Percentiles rank a stretch among this genome's conserved stretches.
phyloP scores from a whole-genome alignment of 2,888 invertebrate species.

The Atethmia centrago region DNA sequence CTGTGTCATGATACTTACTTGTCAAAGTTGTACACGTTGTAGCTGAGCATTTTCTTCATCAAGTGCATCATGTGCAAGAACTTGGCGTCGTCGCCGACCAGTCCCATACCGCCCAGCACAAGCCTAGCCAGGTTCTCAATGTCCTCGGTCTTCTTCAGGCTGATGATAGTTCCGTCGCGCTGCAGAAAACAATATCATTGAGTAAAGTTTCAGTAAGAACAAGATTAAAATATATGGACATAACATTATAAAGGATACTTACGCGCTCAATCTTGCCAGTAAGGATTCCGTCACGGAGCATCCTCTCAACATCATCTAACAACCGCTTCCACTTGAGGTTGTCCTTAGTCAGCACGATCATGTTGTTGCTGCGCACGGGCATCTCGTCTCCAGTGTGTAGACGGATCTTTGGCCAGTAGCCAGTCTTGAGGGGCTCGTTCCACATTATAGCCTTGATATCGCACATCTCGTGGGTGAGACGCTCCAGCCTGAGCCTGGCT shows the following conservation, averaged over 20 bases:
- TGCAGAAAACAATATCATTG: slow-evolving; percentile 56
- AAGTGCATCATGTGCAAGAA: slow-evolving; percentile 84
- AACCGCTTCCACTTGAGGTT: slow-evolving; percentile 77
- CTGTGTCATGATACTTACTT: slow-evolving; percentile 76
- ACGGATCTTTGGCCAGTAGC: slow-evolving; percentile 91
- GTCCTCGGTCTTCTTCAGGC: slow-evolving; percentile 92
- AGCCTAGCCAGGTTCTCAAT: slow-evolving; percentile 92
- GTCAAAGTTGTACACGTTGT: slow-evolving; percentile 82
- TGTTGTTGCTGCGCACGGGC: slow-evolving; percentile 89
- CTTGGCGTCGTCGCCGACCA: slow-evolving; percentile 89
- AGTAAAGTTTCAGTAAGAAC: not conserved
- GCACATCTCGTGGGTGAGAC: slow-evolving; percentile 87
- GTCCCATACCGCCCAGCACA: slow-evolving; percentile 91
- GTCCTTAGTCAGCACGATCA: slow-evolving; percentile 73
- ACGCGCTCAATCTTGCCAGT: slow-evolving; percentile 83
- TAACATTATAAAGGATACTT: slow-evolving; percentile 63
- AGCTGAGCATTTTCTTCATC: slow-evolving; percentile 81
- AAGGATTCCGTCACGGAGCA: slow-evolving; percentile 88
- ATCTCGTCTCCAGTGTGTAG: slow-evolving; percentile 90
- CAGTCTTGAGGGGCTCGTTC: slow-evolving; percentile 82
- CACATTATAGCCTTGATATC: slow-evolving; percentile 87
- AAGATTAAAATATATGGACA: not conserved
- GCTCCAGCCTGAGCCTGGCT: slow-evolving; percentile 90
- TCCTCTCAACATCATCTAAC: slow-evolving; percentile 86
- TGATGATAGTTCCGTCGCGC: slow-evolving; percentile 91